Percentiles rank a stretch among this genome's conserved stretches.
These are phyloP conservation scores for Bos indicus DNA, from an alignment of 2,113 vertebrate genomes.

Conservation along the genomic window DNA sequence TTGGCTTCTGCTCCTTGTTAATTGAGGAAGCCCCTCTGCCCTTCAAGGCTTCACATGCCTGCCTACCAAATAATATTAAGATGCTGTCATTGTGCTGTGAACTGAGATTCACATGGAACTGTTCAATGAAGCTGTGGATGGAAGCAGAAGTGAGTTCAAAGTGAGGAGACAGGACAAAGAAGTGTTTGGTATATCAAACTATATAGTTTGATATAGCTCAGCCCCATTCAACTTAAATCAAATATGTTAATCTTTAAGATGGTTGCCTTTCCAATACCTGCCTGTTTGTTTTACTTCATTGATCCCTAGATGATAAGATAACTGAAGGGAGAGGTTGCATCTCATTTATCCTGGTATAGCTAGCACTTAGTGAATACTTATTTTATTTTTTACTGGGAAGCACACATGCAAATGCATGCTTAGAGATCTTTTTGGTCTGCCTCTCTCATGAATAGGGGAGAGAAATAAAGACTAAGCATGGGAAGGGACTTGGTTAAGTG, in stretches of 20 bases:
- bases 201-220: background rate
- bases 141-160: background rate
- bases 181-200: background rate
- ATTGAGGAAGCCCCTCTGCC: background rate
- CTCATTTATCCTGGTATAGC: background rate
- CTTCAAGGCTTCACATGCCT: background rate
- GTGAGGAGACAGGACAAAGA: background rate
- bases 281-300: background rate
- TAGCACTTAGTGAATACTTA: background rate
- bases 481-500: background rate
- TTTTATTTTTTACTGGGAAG: background rate
- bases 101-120: background rate
- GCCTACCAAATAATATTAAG: background rate
- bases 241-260: background rate
- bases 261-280: background rate
- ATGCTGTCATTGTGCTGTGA: background rate
- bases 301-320: background rate
- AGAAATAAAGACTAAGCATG: background rate
- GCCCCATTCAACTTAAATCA: background rate
- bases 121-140: background rate
- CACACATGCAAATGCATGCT: background rate
- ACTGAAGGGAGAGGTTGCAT: background rate
- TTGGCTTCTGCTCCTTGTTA: background rate
- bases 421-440: background rate
- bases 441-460: background rate